Percentiles rank a stretch among this genome's conserved stretches.
Evolutionary conservation across 1,140 invertebrate species (phyloP).

Genomic region (Aphaenogaster rudis): DNA sequence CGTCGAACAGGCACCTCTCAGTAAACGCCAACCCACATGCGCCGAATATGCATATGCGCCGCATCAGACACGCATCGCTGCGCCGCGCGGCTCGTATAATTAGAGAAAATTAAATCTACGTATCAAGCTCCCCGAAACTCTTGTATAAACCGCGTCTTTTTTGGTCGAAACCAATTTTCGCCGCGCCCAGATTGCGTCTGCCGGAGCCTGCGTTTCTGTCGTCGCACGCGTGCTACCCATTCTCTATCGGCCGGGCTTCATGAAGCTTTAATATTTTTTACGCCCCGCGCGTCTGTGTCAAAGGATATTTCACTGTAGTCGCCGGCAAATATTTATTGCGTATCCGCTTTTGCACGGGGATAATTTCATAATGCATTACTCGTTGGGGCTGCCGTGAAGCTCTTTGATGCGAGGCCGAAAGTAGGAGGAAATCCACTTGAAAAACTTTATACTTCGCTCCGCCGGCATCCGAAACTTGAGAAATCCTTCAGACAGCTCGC

Average conservation of each 20-base stretch:
- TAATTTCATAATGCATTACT: conserved; percentile 67
- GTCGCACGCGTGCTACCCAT: neutral
- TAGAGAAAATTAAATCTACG: conserved; percentile 63
- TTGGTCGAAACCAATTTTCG: conserved; percentile 25
- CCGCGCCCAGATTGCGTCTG: conserved; percentile 6
- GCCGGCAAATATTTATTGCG: conserved; percentile 61
- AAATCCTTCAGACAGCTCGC: conserved; percentile 63
- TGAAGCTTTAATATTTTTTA: conserved; percentile 63
- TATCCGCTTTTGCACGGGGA: conserved; percentile 49
- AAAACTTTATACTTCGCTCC: conserved; percentile 61
- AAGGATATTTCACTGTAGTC: conserved; percentile 51
- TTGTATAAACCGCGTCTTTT: conserved; percentile 23
- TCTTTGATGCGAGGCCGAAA: conserved; percentile 64
- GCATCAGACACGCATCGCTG: conserved; percentile 52
- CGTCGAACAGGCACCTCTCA: conserved; percentile 35
- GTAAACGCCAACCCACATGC: conserved; percentile 55
- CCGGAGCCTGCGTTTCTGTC: conserved; percentile 2
- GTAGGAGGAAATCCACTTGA: conserved; percentile 62
- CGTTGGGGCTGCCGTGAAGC: conserved; percentile 36
- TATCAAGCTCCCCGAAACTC: conserved; percentile 35
- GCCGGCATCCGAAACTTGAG: conserved; percentile 52
- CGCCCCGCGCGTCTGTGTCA: conserved; percentile 16
- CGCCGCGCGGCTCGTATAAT: conserved; percentile 53
- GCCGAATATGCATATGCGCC: conserved; percentile 56
- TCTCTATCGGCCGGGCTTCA: conserved; percentile 22